Evolutionary conservation across 2,888 invertebrate species (phyloP).

Genomic region (Cactoblastis cactorum): DNA sequence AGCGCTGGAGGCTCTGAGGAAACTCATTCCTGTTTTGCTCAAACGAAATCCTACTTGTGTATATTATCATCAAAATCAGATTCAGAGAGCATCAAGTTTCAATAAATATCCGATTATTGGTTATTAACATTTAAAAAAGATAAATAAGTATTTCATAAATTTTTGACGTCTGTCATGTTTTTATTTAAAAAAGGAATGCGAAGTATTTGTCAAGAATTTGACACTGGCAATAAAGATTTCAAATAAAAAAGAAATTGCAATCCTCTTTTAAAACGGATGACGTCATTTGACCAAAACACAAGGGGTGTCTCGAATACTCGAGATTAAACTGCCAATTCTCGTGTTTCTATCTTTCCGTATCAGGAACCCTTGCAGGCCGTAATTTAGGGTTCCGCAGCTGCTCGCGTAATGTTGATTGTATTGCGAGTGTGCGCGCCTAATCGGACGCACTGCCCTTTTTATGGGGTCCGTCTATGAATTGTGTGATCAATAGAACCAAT

Average conservation of each 20-base stretch:
- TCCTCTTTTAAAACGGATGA: constrained; percentile 6
- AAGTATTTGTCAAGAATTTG: too few species aligned
- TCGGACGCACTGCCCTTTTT: constrained; percentile 43
- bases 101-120: too few species aligned
- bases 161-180: too few species aligned
- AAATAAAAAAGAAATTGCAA: not conserved
- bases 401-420: constrained; percentile 74
- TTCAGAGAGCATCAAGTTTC: too few species aligned
- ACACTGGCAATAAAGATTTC: not conserved
- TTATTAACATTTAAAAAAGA: too few species aligned
- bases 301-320: constrained; percentile 36
- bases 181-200: too few species aligned
- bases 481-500: constrained; percentile 6
- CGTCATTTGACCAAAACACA: constrained; percentile 9
- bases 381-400: constrained; percentile 74
- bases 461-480: not conserved
- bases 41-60: too few species aligned
- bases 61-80: too few species aligned
- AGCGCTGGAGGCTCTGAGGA: too few species aligned
- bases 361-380: constrained; percentile 60
- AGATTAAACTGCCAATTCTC: constrained; percentile 72
- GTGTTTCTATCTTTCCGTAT: constrained; percentile 36
- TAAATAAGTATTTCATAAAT: too few species aligned
- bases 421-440: constrained; percentile 49
- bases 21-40: too few species aligned